Conservation (phyloP, 2,113 vertebrate species). For the Variabilichromis moorii region DNA sequence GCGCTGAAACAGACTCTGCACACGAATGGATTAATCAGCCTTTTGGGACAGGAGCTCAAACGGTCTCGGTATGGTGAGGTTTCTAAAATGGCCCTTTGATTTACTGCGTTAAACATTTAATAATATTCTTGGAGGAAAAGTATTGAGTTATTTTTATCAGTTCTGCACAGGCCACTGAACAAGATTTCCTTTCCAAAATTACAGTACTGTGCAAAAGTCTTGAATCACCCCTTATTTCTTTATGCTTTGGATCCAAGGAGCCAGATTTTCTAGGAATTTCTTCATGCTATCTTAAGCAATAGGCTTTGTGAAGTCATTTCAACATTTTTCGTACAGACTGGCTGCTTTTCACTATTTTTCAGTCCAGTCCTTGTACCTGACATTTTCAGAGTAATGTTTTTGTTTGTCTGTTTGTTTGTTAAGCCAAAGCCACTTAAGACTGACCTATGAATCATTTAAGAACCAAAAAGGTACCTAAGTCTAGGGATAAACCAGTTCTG, state of each 20-base stretch:
- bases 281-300: background rate
- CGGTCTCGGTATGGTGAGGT: background rate
- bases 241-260: background rate
- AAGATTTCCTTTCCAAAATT: background rate
- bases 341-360: background rate
- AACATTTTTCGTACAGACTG: background rate
- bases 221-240: background rate
- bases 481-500: background rate
- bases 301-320: background rate
- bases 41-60: background rate
- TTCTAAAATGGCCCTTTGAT: background rate
- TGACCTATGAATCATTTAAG: background rate
- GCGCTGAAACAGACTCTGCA: background rate
- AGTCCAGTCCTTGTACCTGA: background rate
- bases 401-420: background rate
- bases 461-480: background rate
- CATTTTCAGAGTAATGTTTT: background rate
- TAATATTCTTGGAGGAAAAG: background rate
- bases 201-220: background rate
- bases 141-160: background rate
- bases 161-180: background rate
- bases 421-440: background rate
- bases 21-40: background rate
- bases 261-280: background rate
- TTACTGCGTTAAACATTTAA: background rate